Percentiles rank a stretch among this genome's conserved stretches.
phyloP scores from a whole-genome alignment of 2,113 vertebrate species.

The Reinhardtius hippoglossoides region DNA sequence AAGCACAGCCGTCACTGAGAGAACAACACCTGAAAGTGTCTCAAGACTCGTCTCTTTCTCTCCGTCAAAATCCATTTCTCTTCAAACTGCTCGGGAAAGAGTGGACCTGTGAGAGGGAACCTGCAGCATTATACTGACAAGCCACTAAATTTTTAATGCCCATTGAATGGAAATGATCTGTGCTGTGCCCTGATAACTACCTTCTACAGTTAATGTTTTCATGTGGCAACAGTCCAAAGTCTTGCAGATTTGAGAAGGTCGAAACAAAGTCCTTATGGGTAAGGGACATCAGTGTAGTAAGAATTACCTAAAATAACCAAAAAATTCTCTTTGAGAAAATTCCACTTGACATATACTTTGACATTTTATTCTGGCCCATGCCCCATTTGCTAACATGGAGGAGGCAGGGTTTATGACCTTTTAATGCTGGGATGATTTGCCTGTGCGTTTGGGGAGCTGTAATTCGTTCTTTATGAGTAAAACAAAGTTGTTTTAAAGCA shows the following conservation, averaged over 20 bases:
- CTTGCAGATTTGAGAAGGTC: not conserved
- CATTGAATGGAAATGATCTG: slow-evolving; percentile 39
- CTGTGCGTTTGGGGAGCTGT: too few species aligned
- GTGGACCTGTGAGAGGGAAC: slow-evolving; percentile 9
- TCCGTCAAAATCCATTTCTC: slow-evolving; percentile 39
- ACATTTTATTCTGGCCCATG: too few species aligned
- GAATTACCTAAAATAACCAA: too few species aligned
- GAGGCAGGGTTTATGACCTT: too few species aligned
- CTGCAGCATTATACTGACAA: slow-evolving; percentile 11
- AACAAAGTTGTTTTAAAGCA: too few species aligned
- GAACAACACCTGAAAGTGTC: slow-evolving; percentile 17
- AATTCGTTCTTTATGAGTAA: too few species aligned
- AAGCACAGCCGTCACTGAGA: slow-evolving; percentile 30
- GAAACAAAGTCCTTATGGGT: too few species aligned
- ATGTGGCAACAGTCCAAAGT: slow-evolving; percentile 15
- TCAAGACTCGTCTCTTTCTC: slow-evolving; percentile 23
- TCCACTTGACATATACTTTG: too few species aligned
- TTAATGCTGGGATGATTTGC: too few species aligned
- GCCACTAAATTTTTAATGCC: slow-evolving; percentile 54
- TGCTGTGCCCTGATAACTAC: slow-evolving; percentile 5
- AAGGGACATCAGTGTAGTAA: too few species aligned
- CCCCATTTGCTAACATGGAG: too few species aligned
- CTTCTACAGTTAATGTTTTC: slow-evolving; percentile 30
- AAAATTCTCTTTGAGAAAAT: too few species aligned
- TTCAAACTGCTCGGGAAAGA: slow-evolving; percentile 24